phyloP scores from a whole-genome alignment of 1,140 invertebrate genomes.

The Drosophila simulans region DNA sequence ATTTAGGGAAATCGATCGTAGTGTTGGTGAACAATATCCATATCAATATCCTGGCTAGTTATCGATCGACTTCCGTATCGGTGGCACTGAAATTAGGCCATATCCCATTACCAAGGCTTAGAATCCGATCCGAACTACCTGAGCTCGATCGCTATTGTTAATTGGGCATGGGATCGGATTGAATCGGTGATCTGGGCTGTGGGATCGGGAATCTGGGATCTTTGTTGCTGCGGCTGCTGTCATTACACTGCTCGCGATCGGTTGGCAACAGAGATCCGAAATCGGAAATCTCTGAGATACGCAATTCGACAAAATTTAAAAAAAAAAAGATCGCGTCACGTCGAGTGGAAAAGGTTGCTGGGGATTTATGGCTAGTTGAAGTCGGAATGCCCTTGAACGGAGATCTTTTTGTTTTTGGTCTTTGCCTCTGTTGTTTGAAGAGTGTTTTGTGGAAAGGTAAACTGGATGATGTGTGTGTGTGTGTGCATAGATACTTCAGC shows the following conservation, averaged over 20 bases:
- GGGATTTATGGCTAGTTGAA: constrained; percentile 50
- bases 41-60: constrained; percentile 43
- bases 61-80: constrained; percentile 35
- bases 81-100: constrained; percentile 6
- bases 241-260: constrained; percentile 20
- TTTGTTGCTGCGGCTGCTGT: constrained; percentile 1
- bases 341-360: constrained; percentile 49
- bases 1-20: constrained; percentile 25
- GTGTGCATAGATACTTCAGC: constrained; percentile 7
- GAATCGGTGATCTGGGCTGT: not conserved
- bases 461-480: constrained; percentile 1
- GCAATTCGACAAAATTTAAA: constrained; percentile 15
- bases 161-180: constrained; percentile 10
- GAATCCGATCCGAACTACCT: constrained; percentile 8
- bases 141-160: constrained; percentile 16
- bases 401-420: constrained; percentile 20
- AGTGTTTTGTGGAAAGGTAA: constrained; percentile 27
- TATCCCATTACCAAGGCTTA: constrained; percentile 45
- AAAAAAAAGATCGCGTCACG: constrained; percentile 42
- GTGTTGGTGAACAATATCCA: constrained; percentile 25
- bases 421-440: constrained; percentile 24
- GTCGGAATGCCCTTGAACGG: constrained; percentile 51
- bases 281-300: constrained; percentile 39
- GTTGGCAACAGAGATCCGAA: constrained; percentile 31
- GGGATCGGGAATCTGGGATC: constrained; percentile 1